Conservation (phyloP, 2,888 invertebrate genomes). For the Chymomyza amoena region DNA sequence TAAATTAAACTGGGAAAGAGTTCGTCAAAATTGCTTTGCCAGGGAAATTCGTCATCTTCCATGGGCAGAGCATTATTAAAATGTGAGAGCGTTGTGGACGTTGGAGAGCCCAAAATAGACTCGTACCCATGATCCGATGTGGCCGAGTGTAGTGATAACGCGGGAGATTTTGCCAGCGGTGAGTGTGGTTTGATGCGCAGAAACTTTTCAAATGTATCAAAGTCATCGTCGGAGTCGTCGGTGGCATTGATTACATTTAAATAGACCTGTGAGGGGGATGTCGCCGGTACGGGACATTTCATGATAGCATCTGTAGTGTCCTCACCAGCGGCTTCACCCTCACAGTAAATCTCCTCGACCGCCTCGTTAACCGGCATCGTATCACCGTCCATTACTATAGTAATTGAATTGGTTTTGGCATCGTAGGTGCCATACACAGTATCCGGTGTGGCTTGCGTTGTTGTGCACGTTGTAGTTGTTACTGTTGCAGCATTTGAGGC, state of each 20-base stretch:
- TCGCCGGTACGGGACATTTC: constrained; percentile 67
- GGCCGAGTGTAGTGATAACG: constrained; percentile 70
- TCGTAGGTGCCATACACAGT: constrained; percentile 86
- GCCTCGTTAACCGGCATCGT: constrained; percentile 80
- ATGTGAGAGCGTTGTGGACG: constrained; percentile 48
- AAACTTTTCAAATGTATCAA: constrained; percentile 69
- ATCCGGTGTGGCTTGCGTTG: constrained; percentile 77
- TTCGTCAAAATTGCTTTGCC: constrained; percentile 88
- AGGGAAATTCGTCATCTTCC: constrained; percentile 81
- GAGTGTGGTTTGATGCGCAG: constrained; percentile 69
- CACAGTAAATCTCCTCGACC: constrained; percentile 78
- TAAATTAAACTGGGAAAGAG: constrained; percentile 87
- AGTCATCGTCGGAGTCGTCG: constrained; percentile 67
- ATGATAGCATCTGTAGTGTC: constrained; percentile 61
- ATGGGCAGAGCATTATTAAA: constrained; percentile 38
- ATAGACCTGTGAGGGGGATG: constrained; percentile 73
- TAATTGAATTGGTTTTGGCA: constrained; percentile 86
- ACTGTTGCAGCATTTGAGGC: constrained; percentile 18
- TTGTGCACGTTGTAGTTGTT: constrained; percentile 8
- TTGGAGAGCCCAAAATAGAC: constrained; percentile 83
- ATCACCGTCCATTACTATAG: constrained; percentile 83
- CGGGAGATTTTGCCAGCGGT: constrained; percentile 72
- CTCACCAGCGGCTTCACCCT: constrained; percentile 74
- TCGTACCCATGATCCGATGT: constrained; percentile 84
- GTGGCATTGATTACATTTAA: constrained; percentile 64